These are phyloP conservation scores for Emydocephalus ijimae DNA, from an alignment of 2,113 vertebrate species.

Conservation along the genomic window DNA sequence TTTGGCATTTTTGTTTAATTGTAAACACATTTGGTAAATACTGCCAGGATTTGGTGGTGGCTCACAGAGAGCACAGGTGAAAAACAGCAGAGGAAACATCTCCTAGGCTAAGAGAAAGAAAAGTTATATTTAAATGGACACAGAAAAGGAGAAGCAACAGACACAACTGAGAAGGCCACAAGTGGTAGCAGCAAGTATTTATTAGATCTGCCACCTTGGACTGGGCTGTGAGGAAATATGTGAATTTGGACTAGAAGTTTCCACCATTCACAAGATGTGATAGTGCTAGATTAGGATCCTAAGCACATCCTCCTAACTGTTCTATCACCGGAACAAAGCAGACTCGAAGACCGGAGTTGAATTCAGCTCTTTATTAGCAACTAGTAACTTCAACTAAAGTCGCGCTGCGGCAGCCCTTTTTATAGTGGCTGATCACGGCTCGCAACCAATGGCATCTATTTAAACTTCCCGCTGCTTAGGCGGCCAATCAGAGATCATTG, in stretches of 20 bases:
- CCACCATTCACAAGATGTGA: not conserved
- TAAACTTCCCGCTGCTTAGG: too few species aligned
- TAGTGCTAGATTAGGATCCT: not conserved
- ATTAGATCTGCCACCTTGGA: not conserved
- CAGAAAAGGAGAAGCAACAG: not conserved
- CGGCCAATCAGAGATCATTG: too few species aligned
- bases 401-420: too few species aligned
- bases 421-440: too few species aligned
- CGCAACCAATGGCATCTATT: too few species aligned
- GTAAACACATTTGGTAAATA: slow-evolving; percentile 58
- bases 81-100: not conserved
- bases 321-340: too few species aligned
- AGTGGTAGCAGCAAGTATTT: not conserved
- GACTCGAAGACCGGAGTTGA: too few species aligned
- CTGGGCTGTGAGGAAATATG: not conserved
- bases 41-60: not conserved
- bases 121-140: not conserved
- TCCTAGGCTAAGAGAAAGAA: not conserved
- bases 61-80: not conserved
- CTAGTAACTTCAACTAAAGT: too few species aligned
- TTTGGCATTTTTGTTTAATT: slow-evolving; percentile 43
- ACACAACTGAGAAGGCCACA: not conserved
- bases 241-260: not conserved
- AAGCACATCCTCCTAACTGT: not conserved
- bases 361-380: too few species aligned